A percentile compares a stretch with the other conserved stretches of the same genome.
Evolutionary conservation across 2,113 vertebrate species (phyloP).

Genomic region (Cebus imitator): DNA sequence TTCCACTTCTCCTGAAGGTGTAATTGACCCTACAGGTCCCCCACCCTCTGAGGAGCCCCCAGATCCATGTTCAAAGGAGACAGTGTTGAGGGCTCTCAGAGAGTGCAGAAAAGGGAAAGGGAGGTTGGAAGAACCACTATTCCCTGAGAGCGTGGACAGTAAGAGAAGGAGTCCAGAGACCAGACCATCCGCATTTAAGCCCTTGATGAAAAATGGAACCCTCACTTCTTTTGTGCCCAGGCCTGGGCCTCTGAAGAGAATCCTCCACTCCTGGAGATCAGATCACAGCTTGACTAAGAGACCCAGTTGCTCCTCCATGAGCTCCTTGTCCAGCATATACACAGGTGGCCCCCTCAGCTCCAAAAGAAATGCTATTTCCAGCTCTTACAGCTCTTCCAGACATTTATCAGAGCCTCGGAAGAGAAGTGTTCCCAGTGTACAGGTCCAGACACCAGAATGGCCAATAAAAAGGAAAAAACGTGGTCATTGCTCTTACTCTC

Average conservation of each 20-base stretch:
- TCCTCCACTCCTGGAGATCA: constrained; percentile 59
- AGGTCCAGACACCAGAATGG: constrained; percentile 51
- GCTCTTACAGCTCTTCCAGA: constrained; percentile 92
- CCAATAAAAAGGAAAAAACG: constrained; percentile 88
- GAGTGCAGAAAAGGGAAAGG: constrained; percentile 87
- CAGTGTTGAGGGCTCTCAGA: constrained; percentile 89
- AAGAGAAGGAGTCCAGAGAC: constrained; percentile 80
- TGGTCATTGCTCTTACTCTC: constrained; percentile 71
- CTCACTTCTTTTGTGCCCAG: constrained; percentile 88
- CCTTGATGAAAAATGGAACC: constrained; percentile 85
- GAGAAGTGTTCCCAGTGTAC: not conserved
- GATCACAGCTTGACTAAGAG: constrained; percentile 86
- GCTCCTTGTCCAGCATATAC: constrained; percentile 79
- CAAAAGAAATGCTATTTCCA: constrained; percentile 91
- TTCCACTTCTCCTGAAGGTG: constrained; percentile 73
- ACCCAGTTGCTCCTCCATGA: constrained; percentile 87
- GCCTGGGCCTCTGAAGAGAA: constrained; percentile 89
- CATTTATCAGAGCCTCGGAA: constrained; percentile 82
- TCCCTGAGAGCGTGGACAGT: constrained; percentile 75
- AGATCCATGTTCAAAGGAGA: constrained; percentile 90
- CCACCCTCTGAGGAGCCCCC: constrained; percentile 17
- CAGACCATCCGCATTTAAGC: constrained; percentile 87
- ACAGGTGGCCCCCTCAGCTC: constrained; percentile 79
- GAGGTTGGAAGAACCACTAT: constrained; percentile 79
- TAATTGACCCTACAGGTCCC: constrained; percentile 47